Evolutionary conservation across 2,113 vertebrate genomes (phyloP).

Genomic region (Triplophysa rosa): DNA sequence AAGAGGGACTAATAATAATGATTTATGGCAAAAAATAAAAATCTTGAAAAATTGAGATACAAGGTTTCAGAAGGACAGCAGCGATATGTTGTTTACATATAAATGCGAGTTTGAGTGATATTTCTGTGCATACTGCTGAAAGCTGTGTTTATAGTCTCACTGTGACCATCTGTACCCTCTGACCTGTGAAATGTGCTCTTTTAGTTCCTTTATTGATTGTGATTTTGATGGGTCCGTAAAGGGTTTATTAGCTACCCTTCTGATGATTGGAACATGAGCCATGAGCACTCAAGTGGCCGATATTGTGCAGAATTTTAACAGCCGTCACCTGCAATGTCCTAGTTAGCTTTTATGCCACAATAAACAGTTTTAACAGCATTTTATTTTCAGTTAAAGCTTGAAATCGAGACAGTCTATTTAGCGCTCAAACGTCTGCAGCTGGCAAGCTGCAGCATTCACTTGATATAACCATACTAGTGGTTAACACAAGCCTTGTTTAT

Average conservation of each 20-base stretch:
- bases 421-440: not conserved
- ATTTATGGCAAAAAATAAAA: no score
- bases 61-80: no score
- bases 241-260: slow-evolving; percentile 34
- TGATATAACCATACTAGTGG: not conserved
- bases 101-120: not conserved
- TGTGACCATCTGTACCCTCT: slow-evolving; percentile 36
- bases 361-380: slow-evolving; percentile 10
- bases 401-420: slow-evolving; percentile 9
- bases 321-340: slow-evolving; percentile 21
- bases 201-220: slow-evolving; percentile 37
- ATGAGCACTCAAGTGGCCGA: slow-evolving; percentile 7
- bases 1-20: no score
- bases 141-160: not conserved
- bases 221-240: slow-evolving; percentile 37
- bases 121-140: slow-evolving; percentile 3
- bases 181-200: slow-evolving; percentile 29
- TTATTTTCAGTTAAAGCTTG: slow-evolving; percentile 46
- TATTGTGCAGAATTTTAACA: slow-evolving; percentile 4
- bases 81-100: not conserved
- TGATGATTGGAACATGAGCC: slow-evolving; percentile 23
- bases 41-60: no score
- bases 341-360: slow-evolving; percentile 29
- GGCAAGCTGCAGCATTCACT: not conserved
- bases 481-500: not conserved